Percentiles rank a stretch among this genome's conserved stretches.
Evolutionary conservation across 2,113 vertebrate genomes (phyloP).

Genomic region (Vidua macroura): DNA sequence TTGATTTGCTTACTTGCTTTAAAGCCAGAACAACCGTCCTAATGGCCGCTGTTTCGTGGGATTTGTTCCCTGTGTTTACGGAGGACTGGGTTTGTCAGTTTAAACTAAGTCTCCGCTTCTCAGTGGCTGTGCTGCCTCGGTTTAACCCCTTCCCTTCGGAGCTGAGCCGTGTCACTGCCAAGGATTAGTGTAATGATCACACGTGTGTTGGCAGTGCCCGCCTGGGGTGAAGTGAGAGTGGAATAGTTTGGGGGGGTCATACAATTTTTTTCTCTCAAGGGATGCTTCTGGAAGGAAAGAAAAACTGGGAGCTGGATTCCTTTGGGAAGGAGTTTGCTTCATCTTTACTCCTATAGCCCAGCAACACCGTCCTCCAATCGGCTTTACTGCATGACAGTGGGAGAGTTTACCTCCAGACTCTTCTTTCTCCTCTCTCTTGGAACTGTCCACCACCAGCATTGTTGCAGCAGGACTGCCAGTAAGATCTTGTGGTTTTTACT

Average conservation of each 20-base stretch:
- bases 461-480: not conserved
- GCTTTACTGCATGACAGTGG: slow-evolving; percentile 48
- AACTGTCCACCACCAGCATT: not conserved
- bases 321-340: slow-evolving; percentile 54
- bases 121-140: not conserved
- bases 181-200: not conserved
- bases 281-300: slow-evolving; percentile 32
- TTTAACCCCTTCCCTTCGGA: slow-evolving; percentile 56
- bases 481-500: not conserved
- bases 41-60: not conserved
- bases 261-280: not conserved
- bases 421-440: slow-evolving; percentile 20
- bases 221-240: not conserved
- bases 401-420: slow-evolving; percentile 50
- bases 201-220: not conserved
- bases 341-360: slow-evolving; percentile 59
- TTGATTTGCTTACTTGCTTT: not conserved
- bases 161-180: not conserved
- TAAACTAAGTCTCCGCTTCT: slow-evolving; percentile 32
- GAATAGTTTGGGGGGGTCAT: not conserved
- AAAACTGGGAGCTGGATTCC: slow-evolving; percentile 40
- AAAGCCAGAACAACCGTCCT: not conserved
- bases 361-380: slow-evolving; percentile 63
- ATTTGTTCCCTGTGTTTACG: slow-evolving; percentile 8
- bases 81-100: slow-evolving; percentile 52